These are phyloP conservation scores for Erebia epiphron DNA, from an alignment of 2,888 invertebrate species.

Conservation along the genomic window DNA sequence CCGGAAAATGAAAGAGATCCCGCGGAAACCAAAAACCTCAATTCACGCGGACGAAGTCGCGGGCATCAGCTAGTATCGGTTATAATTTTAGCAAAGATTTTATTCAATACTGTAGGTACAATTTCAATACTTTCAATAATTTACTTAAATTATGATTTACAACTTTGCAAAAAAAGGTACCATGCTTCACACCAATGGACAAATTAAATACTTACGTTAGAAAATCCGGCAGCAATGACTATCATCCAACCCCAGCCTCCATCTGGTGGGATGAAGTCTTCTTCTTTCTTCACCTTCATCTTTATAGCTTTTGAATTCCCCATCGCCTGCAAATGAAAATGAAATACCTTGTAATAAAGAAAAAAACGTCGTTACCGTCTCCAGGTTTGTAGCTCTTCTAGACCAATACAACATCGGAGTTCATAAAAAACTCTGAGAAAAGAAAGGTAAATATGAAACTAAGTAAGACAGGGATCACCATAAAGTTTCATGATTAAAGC, in stretches of 20 bases:
- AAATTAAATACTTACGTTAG: conserved; percentile 84
- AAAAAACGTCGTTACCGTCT: no score
- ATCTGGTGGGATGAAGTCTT: conserved; percentile 87
- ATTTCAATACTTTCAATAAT: no score
- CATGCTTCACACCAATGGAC: no score
- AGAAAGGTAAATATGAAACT: background rate
- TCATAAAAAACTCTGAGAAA: background rate
- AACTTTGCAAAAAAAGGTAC: no score
- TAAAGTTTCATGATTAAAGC: background rate
- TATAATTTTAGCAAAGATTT: no score
- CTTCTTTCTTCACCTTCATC: conserved; percentile 68
- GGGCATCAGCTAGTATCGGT: no score
- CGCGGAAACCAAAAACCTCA: no score
- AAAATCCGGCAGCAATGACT: conserved; percentile 86
- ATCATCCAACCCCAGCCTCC: conserved; percentile 92
- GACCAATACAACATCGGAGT: background rate
- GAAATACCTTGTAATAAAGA: background rate
- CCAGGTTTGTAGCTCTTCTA: no score
- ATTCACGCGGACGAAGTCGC: no score
- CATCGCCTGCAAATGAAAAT: conserved; percentile 50
- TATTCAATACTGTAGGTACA: no score
- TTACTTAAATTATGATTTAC: no score
- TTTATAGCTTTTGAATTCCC: conserved; percentile 55
- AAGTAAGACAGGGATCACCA: background rate
- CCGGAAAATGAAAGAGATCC: no score